These are phyloP conservation scores for Actinia tenebrosa DNA, from an alignment of 64 coral and sea anemone genomes.

Conservation along the genomic window DNA sequence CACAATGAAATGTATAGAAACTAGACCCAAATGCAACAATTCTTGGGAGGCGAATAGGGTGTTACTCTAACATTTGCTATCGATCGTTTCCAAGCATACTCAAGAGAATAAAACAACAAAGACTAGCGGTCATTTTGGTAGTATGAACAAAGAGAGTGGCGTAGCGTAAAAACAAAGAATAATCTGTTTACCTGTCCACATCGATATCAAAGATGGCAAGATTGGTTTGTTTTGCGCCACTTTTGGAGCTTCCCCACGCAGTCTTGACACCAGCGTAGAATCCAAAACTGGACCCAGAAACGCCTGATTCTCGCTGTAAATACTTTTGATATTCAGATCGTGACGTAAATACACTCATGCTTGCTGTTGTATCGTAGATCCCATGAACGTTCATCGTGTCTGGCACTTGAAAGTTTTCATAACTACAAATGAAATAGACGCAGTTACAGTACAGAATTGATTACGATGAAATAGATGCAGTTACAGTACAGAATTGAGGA, in stretches of 20 bases:
- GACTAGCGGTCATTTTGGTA: not conserved
- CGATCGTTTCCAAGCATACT: too few species aligned
- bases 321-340: slow-evolving; percentile 42
- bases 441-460: too few species aligned
- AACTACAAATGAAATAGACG: slow-evolving; percentile 13
- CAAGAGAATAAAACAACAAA: not conserved
- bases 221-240: not conserved
- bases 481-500: too few species aligned
- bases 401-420: slow-evolving; percentile 43
- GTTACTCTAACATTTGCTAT: too few species aligned
- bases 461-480: too few species aligned
- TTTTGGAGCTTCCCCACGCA: slow-evolving; percentile 19
- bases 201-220: slow-evolving; percentile 37
- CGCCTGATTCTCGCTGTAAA: slow-evolving; percentile 29
- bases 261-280: slow-evolving; percentile 42
- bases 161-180: not conserved
- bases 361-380: slow-evolving; percentile 38
- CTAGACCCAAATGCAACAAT: too few species aligned
- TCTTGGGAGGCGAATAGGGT: too few species aligned
- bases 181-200: slow-evolving; percentile 27
- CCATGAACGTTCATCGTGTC: slow-evolving; percentile 67
- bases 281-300: slow-evolving; percentile 38
- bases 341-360: slow-evolving; percentile 17
- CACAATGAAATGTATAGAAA: not conserved
- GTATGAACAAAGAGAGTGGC: not conserved